Conservation (phyloP, 2,888 invertebrate species). For the Rhagium mordax region DNA sequence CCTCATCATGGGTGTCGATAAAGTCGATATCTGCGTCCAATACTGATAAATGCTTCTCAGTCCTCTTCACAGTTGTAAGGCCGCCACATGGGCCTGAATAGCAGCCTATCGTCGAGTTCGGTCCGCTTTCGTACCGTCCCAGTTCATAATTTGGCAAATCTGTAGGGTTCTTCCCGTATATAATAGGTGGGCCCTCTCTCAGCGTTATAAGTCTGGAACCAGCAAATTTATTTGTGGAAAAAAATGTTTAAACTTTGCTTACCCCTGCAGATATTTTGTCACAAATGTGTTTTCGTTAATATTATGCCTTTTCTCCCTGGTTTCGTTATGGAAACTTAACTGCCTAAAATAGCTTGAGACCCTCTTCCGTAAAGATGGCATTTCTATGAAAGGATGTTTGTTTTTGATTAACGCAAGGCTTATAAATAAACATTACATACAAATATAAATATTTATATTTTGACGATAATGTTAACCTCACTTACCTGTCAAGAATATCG, state of each 20-base stretch:
- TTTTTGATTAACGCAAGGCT: background rate
- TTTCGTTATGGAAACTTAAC: slow-evolving; percentile 78
- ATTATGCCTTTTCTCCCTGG: slow-evolving; percentile 71
- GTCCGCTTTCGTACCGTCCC: slow-evolving; percentile 71
- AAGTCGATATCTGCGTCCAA: slow-evolving; percentile 81
- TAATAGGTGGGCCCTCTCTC: slow-evolving; percentile 74
- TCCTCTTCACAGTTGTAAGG: slow-evolving; percentile 80
- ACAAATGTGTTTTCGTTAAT: slow-evolving; percentile 77
- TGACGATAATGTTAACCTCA: slow-evolving; percentile 19
- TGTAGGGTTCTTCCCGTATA: slow-evolving; percentile 81
- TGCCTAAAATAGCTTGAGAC: slow-evolving; percentile 82
- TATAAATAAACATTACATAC: slow-evolving; percentile 24
- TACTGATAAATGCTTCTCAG: slow-evolving; percentile 78
- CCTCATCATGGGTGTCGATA: slow-evolving; percentile 74
- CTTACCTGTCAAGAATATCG: slow-evolving; percentile 18
- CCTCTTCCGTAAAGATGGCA: slow-evolving; percentile 81
- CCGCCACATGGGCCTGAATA: slow-evolving; percentile 89
- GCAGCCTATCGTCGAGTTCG: slow-evolving; percentile 78
- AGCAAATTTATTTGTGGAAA: background rate
- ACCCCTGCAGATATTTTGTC: slow-evolving; percentile 81
- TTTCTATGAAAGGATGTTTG: slow-evolving; percentile 59
- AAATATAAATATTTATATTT: slow-evolving; percentile 21
- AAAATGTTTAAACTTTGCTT: slow-evolving; percentile 56
- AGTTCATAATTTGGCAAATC: slow-evolving; percentile 79
- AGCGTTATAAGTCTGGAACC: slow-evolving; percentile 60